Percentiles rank a stretch among this genome's conserved stretches.
phyloP scores from a whole-genome alignment of 2,888 invertebrate genomes.

The Nebria salina region DNA sequence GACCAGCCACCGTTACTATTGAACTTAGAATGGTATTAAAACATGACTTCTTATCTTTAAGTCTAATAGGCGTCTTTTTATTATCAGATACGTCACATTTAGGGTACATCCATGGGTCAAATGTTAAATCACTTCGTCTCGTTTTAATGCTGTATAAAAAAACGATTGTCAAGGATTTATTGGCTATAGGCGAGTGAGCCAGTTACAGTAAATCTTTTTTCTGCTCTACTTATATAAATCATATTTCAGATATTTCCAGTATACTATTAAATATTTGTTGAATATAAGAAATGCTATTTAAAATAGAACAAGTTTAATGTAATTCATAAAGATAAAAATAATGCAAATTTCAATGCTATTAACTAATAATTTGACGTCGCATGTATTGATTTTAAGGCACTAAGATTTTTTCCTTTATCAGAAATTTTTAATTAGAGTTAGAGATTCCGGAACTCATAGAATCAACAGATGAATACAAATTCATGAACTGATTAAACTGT shows the following conservation, averaged over 20 bases:
- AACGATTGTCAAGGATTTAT: background rate
- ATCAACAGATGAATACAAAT: background rate
- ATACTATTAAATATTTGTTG: background rate
- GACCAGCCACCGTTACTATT: background rate
- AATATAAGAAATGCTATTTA: background rate
- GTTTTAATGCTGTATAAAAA: background rate
- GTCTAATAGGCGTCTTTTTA: background rate
- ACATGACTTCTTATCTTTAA: background rate
- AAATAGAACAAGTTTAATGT: too few relatives aligned
- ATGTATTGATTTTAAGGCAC: too few relatives aligned
- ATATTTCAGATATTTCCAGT: background rate
- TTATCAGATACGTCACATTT: background rate
- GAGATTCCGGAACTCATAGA: background rate
- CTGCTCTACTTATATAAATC: background rate
- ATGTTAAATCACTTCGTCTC: conserved; percentile 7
- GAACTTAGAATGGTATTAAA: background rate
- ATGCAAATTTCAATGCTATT: background rate
- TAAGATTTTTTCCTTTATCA: too few relatives aligned
- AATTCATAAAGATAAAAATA: too few relatives aligned
- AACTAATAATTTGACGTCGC: too few relatives aligned
- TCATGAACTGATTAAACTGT: background rate
- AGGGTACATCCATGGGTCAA: conserved; percentile 14
- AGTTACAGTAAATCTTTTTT: background rate
- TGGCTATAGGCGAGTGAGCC: background rate
- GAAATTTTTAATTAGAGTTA: background rate